Conservation (phyloP, 2,113 vertebrate species). For the Sinocyclocheilus anshuiensis region DNA sequence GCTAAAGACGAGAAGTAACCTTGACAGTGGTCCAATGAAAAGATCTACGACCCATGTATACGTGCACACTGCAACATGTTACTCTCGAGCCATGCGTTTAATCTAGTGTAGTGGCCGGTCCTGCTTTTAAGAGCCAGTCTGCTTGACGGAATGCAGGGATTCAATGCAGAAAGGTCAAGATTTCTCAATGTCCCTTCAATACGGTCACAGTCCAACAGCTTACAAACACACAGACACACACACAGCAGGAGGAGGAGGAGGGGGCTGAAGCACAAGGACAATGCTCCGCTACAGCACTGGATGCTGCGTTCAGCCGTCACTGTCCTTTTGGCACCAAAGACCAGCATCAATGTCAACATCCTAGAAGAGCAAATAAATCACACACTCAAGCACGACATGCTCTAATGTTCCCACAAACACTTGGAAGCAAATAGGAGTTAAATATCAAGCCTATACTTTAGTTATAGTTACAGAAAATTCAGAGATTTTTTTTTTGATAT, state of each 20-base stretch:
- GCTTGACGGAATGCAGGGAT: constrained; percentile 45
- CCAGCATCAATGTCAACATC: constrained; percentile 31
- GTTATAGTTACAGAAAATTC: not conserved
- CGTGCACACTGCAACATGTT: constrained; percentile 50
- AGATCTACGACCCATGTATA: constrained; percentile 52
- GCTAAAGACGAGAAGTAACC: constrained; percentile 51
- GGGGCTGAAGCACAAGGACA: constrained; percentile 1
- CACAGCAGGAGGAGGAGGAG: not conserved
- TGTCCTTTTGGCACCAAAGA: constrained; percentile 12
- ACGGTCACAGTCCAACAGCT: constrained; percentile 22
- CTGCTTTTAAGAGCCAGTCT: constrained; percentile 45
- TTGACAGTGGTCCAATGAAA: constrained; percentile 56
- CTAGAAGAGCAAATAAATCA: constrained; percentile 42
- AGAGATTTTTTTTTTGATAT: not conserved
- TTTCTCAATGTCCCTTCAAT: constrained; percentile 39
- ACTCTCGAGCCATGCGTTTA: constrained; percentile 52
- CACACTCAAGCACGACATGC: not conserved
- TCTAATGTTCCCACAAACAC: constrained; percentile 2
- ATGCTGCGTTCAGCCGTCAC: not conserved
- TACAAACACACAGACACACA: constrained; percentile 4
- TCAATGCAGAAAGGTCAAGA: constrained; percentile 50
- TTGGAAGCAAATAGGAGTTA: not conserved
- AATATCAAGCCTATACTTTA: not conserved
- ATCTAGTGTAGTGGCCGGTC: constrained; percentile 51
- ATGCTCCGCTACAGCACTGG: not conserved